Percentiles rank a stretch among this genome's conserved stretches.
These are phyloP conservation scores for Ostrea denselamellosa DNA, from an alignment of 1,140 invertebrate genomes.

Conservation along the genomic window DNA sequence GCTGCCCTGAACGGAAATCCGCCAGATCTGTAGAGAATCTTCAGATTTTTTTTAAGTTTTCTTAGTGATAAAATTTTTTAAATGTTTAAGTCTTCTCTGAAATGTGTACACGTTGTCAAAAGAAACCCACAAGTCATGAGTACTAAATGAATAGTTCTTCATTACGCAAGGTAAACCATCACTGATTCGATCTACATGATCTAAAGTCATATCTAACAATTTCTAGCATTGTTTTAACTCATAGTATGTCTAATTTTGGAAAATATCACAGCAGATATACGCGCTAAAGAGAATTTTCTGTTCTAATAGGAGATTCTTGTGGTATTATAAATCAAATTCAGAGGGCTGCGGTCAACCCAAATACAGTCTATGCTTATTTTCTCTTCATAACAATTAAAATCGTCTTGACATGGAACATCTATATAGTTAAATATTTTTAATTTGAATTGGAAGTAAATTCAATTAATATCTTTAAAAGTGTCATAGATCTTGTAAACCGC, in stretches of 20 bases:
- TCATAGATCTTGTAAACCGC: background rate
- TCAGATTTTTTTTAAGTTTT: background rate
- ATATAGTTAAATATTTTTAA: constrained; percentile 6
- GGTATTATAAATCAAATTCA: constrained; percentile 23
- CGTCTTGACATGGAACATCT: constrained; percentile 26
- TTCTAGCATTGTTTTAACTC: background rate
- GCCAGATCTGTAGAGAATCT: background rate
- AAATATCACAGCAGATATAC: background rate
- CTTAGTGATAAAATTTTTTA: too few relatives aligned
- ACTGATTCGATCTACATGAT: background rate
- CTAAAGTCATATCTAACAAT: background rate
- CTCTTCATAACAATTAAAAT: background rate
- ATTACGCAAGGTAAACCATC: background rate
- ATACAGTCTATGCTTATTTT: constrained; percentile 15
- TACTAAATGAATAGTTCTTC: background rate
- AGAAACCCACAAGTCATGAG: background rate
- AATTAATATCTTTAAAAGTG: constrained; percentile 34
- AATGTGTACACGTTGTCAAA: background rate
- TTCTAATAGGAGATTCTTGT: constrained; percentile 12
- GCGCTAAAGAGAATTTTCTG: background rate
- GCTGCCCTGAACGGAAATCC: background rate
- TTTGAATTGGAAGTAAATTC: constrained; percentile 34
- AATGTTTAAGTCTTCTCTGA: too few relatives aligned
- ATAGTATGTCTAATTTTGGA: background rate
- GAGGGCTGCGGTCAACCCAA: background rate